Base-by-base conservation (phyloP, 2,888 invertebrate genomes). In the Ectobius pallidus region DNA sequence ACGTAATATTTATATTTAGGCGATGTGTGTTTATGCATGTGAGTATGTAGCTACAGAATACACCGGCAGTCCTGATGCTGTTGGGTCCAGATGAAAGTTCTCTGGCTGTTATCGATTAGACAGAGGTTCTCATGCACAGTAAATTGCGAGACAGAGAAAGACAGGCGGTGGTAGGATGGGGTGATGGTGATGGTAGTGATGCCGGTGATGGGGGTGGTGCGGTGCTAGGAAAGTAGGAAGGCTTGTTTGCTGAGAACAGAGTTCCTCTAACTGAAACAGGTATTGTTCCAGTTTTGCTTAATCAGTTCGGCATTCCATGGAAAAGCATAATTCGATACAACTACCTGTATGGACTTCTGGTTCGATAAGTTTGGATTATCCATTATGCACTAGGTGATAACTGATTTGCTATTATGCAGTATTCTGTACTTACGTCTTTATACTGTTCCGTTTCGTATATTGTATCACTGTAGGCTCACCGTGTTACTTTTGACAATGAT, bases 121-220 rank as follows among this genome's bases (percentile, higher is more conserved):
- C 75, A 73, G 73, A 72, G 73, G 70, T 71, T 75, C 75, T 75
- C 75, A 73, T 75, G 75, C 73, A 73, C 75, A 69, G 65, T 75
- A 75, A 75, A 75, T 73, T 73, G 75, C 73, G 70, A 72, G 75
- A 75, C 73, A 73, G 75, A 75, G 73, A 74, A 72, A 72, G 74
- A 74, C 74, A 72, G 61, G 72, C 71, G 25, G 65, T 32, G 49
- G 27, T 39, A 30, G 65, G 27, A 44, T 65, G 65, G 65, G 42
- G 44, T 65, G 65, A 2, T 61, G 30, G 22, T 63, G 52, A 49
- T 49, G 49, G 49, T 49, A 20, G 4, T 20, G 49, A 22, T 49
- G 52, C 7, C 7, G 58, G 58, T 58, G 46, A 25, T 27, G 30
- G 67, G 16, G 67, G 44, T 9, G 25, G 44, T 20, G 42, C 14